Evolutionary conservation across 2,888 invertebrate species (phyloP), one percentile per base, ranked within the genome.

Genomic region (Protodeltote pygarga): DNA sequence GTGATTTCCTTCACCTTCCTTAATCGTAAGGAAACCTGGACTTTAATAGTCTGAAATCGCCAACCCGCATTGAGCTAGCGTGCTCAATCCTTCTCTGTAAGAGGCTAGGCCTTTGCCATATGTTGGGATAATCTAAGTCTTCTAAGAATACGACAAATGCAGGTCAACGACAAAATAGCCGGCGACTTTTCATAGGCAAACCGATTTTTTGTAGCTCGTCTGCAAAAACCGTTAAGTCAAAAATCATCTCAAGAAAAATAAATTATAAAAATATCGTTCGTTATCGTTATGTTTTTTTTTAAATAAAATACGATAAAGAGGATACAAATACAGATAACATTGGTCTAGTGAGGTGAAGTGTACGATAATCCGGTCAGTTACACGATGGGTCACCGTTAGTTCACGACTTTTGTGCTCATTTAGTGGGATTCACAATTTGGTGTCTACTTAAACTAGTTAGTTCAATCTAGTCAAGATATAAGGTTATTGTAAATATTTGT

Each of bases 191-290:
- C 6, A 19, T 27, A 8, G 21, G 21, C 2, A 3, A 5, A n/a
- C n/a, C 3, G 1, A 17, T 16, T 5, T 3, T 15, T n/a, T 2
- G 2, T 4, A 11, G 55, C 38, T 3, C 40, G 62, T 41, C 33
- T 47, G 15, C 5, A 34, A 0, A 14, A 16, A 13, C 5, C 5
- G 4, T 34, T 23, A 41, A 17, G n/a, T 1, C 5, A 9, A 31
- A 38, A 17, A n/a, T 23, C 33, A 25, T 44, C 32, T 45, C 17
- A 46, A 46, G 23, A 14, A 53, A 46, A 53, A 53, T 15, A 21
- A 3, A 13, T 15, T 16, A 13, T 17, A 27, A 13, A 20, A 48
- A 31, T 25, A 37, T 19, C 20, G n/a, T n/a, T n/a, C n/a, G n/a
- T n/a, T n/a, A n/a, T n/a, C n/a, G n/a, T n/a, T n/a, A n/a, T n/a